phyloP scores from a whole-genome alignment of 2,113 vertebrate genomes.

The Copsychus sechellarum region DNA sequence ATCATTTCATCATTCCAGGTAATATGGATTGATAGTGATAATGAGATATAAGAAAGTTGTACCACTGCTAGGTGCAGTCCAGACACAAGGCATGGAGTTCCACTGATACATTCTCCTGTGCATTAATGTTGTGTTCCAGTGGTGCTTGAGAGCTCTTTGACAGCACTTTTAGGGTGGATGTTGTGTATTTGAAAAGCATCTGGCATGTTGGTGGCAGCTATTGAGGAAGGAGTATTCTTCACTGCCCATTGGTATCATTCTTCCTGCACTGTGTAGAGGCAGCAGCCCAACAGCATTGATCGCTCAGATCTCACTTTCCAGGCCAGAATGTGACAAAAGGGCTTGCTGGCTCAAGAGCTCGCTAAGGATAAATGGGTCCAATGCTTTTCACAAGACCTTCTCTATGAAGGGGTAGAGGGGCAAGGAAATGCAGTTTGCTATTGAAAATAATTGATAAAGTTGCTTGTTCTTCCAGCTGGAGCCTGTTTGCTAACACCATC shows the following conservation, averaged over 20 bases:
- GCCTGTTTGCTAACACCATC: conserved; percentile 45
- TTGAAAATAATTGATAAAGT: conserved; percentile 36
- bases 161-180: background rate
- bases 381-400: conserved; percentile 7
- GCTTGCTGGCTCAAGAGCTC: background rate
- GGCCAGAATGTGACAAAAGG: conserved; percentile 13
- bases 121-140: background rate
- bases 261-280: background rate
- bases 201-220: background rate
- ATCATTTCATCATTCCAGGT: background rate
- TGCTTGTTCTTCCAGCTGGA: conserved; percentile 35
- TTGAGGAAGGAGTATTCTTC: background rate
- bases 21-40: background rate
- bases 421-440: conserved; percentile 4
- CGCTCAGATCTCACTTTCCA: background rate
- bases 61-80: background rate
- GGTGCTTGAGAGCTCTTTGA: background rate
- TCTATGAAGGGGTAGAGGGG: background rate
- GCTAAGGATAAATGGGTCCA: background rate
- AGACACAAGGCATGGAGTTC: background rate
- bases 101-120: background rate
- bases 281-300: background rate
- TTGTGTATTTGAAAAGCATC: conserved; percentile 1
- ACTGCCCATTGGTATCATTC: background rate
- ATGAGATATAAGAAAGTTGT: background rate